Evolutionary conservation across 1,140 invertebrate genomes (phyloP), one percentile per base, ranked within the genome.

Genomic region (Tigriopus japonicus): DNA sequence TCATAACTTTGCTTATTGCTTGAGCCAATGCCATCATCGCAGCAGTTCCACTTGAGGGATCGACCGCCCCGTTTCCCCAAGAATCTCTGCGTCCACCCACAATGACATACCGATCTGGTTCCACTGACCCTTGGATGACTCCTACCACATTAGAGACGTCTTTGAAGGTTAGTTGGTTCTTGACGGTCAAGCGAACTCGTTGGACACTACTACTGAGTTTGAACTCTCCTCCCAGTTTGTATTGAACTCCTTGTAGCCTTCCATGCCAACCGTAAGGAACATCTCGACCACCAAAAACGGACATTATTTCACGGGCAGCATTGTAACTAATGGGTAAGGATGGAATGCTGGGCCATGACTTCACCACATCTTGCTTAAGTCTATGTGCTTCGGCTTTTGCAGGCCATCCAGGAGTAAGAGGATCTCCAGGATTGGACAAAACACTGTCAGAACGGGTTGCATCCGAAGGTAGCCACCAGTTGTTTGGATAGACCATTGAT

Each of bases 51-150:
- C 65, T 65, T 14, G 71, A 66, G 13, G 77, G 76, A 67, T 80
- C 78, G 24, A 77, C 64, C 15, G 76, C 71, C n/a, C 76, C 77
- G 64, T 73, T 75, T 12, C 72, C 73, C 77, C 76, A 79, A 23
- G 78, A 71, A 69, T 80, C 78, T 59, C 76, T 68, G 63, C 80
- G 79, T 62, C 62, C 76, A 10, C 79, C 78, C 7, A 80, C 65
- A 28, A 80, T 69, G 14, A 80, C 70, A 66, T 77, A 80, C 3
- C 75, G 65, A 65, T 80, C 76, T 42, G 76, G 75, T 65, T 77
- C 76, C 6, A 73, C 67, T 7, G 63, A 60, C 1, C 75, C 76
- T 52, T 67, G 64, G 7, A 77, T 73, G 35, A 70, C 66, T 12
- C 75, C 76, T 52, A 77, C 68, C 6, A 75, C 73, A 65, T 77